phyloP scores from a whole-genome alignment of 2,888 invertebrate genomes.

The Leptogaster cylindrica region DNA sequence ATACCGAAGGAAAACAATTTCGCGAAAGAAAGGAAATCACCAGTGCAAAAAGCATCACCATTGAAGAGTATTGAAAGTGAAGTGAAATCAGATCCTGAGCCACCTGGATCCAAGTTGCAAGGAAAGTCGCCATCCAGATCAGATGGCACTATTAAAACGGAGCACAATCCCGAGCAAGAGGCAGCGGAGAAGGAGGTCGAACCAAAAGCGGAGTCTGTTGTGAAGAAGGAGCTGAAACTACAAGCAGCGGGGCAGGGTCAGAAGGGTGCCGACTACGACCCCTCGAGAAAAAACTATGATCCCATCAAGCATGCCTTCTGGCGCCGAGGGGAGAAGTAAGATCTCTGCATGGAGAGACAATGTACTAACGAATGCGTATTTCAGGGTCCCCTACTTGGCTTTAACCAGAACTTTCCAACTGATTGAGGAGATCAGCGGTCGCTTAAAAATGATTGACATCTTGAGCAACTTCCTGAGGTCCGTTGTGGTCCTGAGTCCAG shows the following conservation, averaged over 20 bases:
- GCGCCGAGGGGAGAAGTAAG: slow-evolving; percentile 73
- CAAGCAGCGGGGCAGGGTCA: slow-evolving; percentile 50
- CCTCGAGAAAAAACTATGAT: slow-evolving; percentile 75
- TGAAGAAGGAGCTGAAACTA: slow-evolving; percentile 49
- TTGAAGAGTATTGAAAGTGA: too few species aligned
- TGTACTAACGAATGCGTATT: slow-evolving; percentile 49
- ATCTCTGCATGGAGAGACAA: slow-evolving; percentile 34
- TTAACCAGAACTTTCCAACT: slow-evolving; percentile 87
- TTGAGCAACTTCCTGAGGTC: slow-evolving; percentile 91
- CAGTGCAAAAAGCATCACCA: too few species aligned
- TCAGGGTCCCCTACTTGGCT: slow-evolving; percentile 90
- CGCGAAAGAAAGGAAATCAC: background rate
- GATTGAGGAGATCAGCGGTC: slow-evolving; percentile 83
- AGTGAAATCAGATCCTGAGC: too few species aligned
- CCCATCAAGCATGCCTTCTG: slow-evolving; percentile 85
- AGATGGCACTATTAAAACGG: slow-evolving; percentile 14
- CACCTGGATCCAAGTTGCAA: background rate
- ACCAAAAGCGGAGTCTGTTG: too few species aligned
- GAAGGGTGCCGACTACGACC: slow-evolving; percentile 69
- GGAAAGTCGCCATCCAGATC: background rate
- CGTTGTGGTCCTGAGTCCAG: slow-evolving; percentile 84
- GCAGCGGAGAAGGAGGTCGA: too few species aligned
- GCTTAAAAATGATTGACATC: slow-evolving; percentile 90
- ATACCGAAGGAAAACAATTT: background rate
- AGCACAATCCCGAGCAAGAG: too few species aligned